Conservation (phyloP, 2,797 vertebrate species). For the Typhlichthys subterraneus region DNA sequence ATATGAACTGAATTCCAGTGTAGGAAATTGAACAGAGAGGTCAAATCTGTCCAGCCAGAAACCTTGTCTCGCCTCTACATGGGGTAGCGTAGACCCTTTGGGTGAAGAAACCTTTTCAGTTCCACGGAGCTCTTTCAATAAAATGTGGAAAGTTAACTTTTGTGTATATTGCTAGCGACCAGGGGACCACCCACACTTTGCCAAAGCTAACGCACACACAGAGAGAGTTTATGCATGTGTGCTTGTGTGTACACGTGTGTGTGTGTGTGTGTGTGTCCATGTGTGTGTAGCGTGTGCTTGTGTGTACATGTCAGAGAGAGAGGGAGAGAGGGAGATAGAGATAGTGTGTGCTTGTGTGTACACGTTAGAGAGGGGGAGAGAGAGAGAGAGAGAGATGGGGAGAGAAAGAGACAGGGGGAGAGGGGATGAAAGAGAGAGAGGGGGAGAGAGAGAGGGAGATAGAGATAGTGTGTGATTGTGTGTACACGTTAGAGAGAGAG, state of each 20-base stretch:
- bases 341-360: not conserved
- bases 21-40: not conserved
- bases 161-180: slow-evolving; percentile 32
- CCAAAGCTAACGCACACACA: slow-evolving; percentile 43
- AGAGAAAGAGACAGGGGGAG: too few relatives aligned
- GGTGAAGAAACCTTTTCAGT: slow-evolving; percentile 27
- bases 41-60: slow-evolving; percentile 4
- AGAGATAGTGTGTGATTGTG: too few relatives aligned
- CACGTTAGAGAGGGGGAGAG: not conserved
- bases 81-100: slow-evolving; percentile 16
- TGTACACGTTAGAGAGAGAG: not conserved
- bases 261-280: too few relatives aligned
- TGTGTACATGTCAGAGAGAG: not conserved
- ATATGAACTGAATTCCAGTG: too few relatives aligned
- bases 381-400: not conserved
- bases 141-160: slow-evolving; percentile 33
- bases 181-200: slow-evolving; percentile 66
- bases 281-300: too few relatives aligned
- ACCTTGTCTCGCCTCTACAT: slow-evolving; percentile 26
- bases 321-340: not conserved
- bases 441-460: not conserved
- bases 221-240: not conserved
- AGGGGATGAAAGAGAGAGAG: slow-evolving; percentile 11
- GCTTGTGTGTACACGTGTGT: not conserved
- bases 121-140: slow-evolving; percentile 36